phyloP scores from a whole-genome alignment of 2,113 vertebrate species.

The Numenius arquata region DNA sequence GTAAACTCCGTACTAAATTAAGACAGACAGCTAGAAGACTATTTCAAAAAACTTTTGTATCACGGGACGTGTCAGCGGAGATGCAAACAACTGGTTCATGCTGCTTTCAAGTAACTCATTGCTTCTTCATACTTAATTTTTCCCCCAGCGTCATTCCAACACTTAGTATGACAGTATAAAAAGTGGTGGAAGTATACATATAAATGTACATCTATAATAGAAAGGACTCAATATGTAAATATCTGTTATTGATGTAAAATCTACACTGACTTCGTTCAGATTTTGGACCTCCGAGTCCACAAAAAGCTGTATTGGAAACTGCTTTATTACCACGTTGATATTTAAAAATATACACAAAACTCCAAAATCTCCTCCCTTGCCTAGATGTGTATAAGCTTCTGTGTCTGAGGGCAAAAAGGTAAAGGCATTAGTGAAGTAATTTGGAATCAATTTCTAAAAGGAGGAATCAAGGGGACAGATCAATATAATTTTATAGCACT shows the following conservation, averaged over 20 bases:
- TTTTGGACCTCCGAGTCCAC: not conserved
- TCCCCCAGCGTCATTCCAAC: not conserved
- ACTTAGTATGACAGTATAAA: not conserved
- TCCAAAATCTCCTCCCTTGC: not conserved
- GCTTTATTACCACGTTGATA: fast-evolving
- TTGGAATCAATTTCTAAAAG: not conserved
- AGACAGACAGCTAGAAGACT: not conserved
- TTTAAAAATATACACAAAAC: not conserved
- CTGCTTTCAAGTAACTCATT: not conserved
- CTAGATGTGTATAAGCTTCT: not conserved
- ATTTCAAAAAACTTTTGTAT: not conserved
- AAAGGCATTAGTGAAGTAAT: not conserved
- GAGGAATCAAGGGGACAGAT: not conserved
- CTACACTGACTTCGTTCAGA: not conserved
- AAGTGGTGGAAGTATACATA: not conserved
- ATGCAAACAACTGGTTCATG: not conserved
- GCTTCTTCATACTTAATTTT: not conserved
- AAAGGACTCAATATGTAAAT: not conserved
- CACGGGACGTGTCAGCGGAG: not conserved
- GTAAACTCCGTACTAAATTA: not conserved
- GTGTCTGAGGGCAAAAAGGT: not conserved
- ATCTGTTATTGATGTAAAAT: not conserved
- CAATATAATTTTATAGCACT: not conserved
- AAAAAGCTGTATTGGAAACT: not conserved
- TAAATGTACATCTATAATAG: not conserved